Base-by-base conservation (phyloP, 2,888 invertebrate genomes). In the Meta bourneti region DNA sequence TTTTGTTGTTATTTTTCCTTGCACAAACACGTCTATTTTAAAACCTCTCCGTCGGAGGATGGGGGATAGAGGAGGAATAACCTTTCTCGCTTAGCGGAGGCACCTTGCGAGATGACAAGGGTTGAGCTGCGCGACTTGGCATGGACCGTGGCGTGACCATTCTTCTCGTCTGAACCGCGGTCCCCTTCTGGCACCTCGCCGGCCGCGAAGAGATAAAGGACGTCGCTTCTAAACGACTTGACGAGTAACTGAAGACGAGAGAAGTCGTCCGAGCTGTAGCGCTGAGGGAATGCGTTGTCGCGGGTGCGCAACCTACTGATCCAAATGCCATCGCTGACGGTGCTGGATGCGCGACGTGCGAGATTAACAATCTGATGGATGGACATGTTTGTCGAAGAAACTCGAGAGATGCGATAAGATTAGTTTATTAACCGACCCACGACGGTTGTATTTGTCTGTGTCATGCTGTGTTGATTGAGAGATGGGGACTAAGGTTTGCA, bases 1-100 rank as follows among this genome's bases (percentile, higher is more conserved):
- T 87, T 52, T 49, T 48, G 0, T 49, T 72, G 48, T 74, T 71
- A 69, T 79, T 74, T 81, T 69, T 19, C 54, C 72, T 91, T 79
- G 78, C 74, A 87, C 87, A 91, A 91, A 87, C 87, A 91, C 83
- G 83, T 83, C 83, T 91, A 91, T 91, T 91, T 91, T 91, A 72
- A 77, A 91, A 87, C 71, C 20, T 6, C 69, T 69, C 78, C 79
- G 51, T 77, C 16, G 19, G 51, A 20, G 70, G 71, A 13, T 74
- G 75, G 13, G 75, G 34, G 34, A 34, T 34, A 34, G 34, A 34
- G 52, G 19, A 48, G 75, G 75, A 19, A 51, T 48, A 79, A 71
- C 51, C 78, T 79, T 87, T 78, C 78, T 77, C 75, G 77, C 69
- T 75, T 49, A 79, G 72, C 13, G 52, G 70, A 87, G 72, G 54